Base-by-base conservation (phyloP, 2,888 invertebrate species). In the Halictus ligatus region DNA sequence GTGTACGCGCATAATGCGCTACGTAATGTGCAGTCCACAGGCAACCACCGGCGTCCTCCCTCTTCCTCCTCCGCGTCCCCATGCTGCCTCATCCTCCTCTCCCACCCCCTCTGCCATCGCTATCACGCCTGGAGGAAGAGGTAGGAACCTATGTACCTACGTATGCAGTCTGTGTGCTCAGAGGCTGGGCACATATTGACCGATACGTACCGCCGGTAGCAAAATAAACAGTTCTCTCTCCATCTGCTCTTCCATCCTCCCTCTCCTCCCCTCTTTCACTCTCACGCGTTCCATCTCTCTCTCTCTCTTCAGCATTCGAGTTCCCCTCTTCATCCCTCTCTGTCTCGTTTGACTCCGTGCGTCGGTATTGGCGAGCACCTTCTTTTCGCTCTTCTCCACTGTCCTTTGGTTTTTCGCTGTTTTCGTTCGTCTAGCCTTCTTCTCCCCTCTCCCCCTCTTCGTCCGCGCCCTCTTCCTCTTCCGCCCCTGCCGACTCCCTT, bases 161-260 rank as follows among this genome's bases (percentile, higher is more conserved):
- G 88, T 91, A 92, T 92, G 92, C 93, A 91, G 90, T 85, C 89
- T 91, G 91, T 92, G 88, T 93, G 89, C 92, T 92, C 92, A 91
- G 93, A 93, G 93, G 89, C 93, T 93, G 92, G 92, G 92, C 92
- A 94, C 93, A 94, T 94, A 94, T 94, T 94, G 94, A 94, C 93
- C 93, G 92, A 93, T 93, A 93, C 94, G 93, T 94, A 94, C 91
- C 88, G 90, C 93, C 92, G 90, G 94, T 94, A 93, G 94, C 92
- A 93, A 93, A 93, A 94, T 92, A 93, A 93, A 94, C 93, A 94
- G 88, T 91, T 91, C 92, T 90, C 92, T 88, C 89, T 81, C 84
- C 88, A 81, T 87, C 88, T 77, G 81, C 77, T 79, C 85, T 78
- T 80, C 71, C 77, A 43, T 64, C 64, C 80, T 74, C 86, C 54